Conservation (phyloP, 2,113 vertebrate species). For the Rhynchomys soricoides region DNA sequence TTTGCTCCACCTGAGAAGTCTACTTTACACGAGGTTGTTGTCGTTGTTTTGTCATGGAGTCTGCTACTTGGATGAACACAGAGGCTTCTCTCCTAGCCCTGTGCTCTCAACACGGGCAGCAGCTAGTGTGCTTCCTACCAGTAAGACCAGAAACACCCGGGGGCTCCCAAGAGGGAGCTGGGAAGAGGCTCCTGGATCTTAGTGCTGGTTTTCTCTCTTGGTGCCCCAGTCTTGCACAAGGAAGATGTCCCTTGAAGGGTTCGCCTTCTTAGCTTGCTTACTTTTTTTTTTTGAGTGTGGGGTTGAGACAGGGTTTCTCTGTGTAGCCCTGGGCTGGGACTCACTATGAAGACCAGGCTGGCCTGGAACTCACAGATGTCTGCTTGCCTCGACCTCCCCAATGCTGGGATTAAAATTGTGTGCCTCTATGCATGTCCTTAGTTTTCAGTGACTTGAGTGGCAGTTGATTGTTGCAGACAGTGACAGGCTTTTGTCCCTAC, state of each 20-base stretch:
- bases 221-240: neutral
- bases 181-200: neutral
- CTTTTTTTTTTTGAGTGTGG: neutral
- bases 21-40: neutral
- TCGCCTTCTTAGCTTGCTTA: neutral
- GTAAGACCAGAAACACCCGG: neutral
- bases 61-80: fast-evolving
- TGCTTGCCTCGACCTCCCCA: neutral
- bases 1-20: neutral
- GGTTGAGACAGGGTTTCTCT: neutral
- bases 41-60: neutral
- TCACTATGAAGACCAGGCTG: neutral
- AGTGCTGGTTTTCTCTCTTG: neutral
- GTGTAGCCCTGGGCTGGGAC: neutral
- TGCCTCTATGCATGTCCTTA: neutral
- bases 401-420: neutral
- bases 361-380: neutral
- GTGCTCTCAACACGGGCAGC: neutral
- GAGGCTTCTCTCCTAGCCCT: neutral
- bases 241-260: neutral
- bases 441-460: neutral
- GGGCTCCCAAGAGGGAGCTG: neutral
- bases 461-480: neutral
- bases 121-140: neutral
- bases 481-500: neutral